These are phyloP conservation scores for Melanerpes aurifrons DNA, from an alignment of 2,113 vertebrate genomes.

Conservation along the genomic window DNA sequence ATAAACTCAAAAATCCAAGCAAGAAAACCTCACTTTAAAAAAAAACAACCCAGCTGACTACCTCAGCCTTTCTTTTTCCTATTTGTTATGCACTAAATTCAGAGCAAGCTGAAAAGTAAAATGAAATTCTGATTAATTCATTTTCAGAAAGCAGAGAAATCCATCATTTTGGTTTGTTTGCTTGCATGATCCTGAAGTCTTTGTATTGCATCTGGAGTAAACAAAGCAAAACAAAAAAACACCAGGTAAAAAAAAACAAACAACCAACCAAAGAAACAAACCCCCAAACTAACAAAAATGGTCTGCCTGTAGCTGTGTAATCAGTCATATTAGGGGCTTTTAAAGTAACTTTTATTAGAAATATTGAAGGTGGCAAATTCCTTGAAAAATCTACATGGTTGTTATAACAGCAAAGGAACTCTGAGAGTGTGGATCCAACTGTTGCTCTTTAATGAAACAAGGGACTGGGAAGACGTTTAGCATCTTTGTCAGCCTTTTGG, in stretches of 20 bases:
- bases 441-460: not conserved
- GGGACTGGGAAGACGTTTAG: not conserved
- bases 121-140: not conserved
- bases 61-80: not conserved
- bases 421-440: not conserved
- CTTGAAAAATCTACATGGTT: not conserved
- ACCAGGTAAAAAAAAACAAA: no score
- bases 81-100: not conserved
- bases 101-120: not conserved
- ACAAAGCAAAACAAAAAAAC: not conserved
- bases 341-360: not conserved
- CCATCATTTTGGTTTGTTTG: not conserved
- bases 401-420: not conserved
- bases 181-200: not conserved
- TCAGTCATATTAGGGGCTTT: not conserved
- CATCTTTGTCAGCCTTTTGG: no score
- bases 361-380: not conserved
- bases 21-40: not conserved
- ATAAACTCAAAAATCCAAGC: not conserved
- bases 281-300: not conserved
- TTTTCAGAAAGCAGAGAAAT: not conserved
- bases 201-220: not conserved
- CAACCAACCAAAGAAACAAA: no score
- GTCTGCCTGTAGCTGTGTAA: not conserved
- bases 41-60: fast-evolving